Base-by-base conservation (phyloP, 2,888 invertebrate species). In the Amorpha juglandis region DNA sequence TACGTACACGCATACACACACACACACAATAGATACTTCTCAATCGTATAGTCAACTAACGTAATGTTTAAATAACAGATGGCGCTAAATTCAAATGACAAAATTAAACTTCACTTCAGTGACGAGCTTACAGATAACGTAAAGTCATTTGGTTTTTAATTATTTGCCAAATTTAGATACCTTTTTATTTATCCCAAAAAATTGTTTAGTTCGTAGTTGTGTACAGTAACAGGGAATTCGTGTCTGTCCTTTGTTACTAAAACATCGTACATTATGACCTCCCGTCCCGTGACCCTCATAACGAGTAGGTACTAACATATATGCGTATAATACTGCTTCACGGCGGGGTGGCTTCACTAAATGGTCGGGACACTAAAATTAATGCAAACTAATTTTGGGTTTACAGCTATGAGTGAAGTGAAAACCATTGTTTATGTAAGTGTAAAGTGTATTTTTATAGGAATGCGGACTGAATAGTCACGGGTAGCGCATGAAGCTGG, bases 351-450 rank as follows among this genome's bases (percentile, higher is more conserved):
- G 83, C 86, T 85, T 83, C 75, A 80, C 81, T 84, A 82, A 88
- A 77, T 80, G 77, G 70, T 73, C 77, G 84, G 85, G 82, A 72
- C 69, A 77, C 67, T 78, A 71, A 81, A 79, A 80, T 83, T 90
- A 92, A 91, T 90, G 80, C 86, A 83, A 78, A 90, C 87, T 90
- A 90, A 91, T 92, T 92, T 92, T 92, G 91, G 91, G 89, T 92
- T 92, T 88, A 82, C 93, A 93, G 93, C 88, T 91, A 89, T 92
- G 91, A 93, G 88, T 89, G 90, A 90, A 88, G 89, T 90, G 90
- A 90, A 84, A 85, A 78, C 83, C 88, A 87, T 86, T 88, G 66
- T 65, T 72, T 83, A 89, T 83, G 93, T 93, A 93, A 93, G 93
- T 92, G 84, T 87, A 87, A 79, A 89, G 86, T 85, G 79, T 82